Base-by-base conservation (phyloP, 2,888 invertebrate genomes). In the Timema cristinae region DNA sequence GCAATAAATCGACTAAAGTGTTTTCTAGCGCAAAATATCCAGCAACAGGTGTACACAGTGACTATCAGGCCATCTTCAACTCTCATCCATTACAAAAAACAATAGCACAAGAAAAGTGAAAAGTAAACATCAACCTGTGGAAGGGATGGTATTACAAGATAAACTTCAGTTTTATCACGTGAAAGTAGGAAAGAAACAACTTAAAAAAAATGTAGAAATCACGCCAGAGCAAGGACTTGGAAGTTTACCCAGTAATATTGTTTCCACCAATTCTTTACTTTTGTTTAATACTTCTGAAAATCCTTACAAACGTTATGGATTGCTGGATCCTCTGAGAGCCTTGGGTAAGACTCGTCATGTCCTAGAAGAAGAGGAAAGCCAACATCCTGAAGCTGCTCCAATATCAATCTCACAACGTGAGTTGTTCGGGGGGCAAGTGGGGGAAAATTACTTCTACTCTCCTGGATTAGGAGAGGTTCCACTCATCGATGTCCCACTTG, bases 131-230 rank as follows among this genome's bases (percentile, higher is more conserved):
- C 32, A 32, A 32, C 32, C 32, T 32, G 32, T 32, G 32, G 32
- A 32, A 32, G 32, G 32, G 32, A 32, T 32, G 32, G 32, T 67
- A 73, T 82, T 87, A 69, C 85, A 90, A 83, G 93, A 93, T 75
- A 94, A 94, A 79, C 84, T 94, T 0, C 91, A 94, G 79, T 93
- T 94, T 82, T 96, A 91, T 81, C 94, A 94, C 81, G 92, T 95
- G 0, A 90, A 89, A 84, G 84, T 87, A 56, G 85, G 84, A 72
- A 80, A 83, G 61, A 79, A 84, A 74, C 68, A 77, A 72, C 69
- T 77, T 54, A 73, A 76, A 59, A 76, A 77, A 74, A 78, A 79
- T 82, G 82, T 78, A 71, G 79, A 80, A 74, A 80, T 81, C 76
- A 79, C 77, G 66, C 79, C 80, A 13, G 81, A 85, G 66, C 83